These are phyloP conservation scores for Pristionchus exspectatus DNA, from an alignment of 2,888 invertebrate genomes.

Conservation along the genomic window DNA sequence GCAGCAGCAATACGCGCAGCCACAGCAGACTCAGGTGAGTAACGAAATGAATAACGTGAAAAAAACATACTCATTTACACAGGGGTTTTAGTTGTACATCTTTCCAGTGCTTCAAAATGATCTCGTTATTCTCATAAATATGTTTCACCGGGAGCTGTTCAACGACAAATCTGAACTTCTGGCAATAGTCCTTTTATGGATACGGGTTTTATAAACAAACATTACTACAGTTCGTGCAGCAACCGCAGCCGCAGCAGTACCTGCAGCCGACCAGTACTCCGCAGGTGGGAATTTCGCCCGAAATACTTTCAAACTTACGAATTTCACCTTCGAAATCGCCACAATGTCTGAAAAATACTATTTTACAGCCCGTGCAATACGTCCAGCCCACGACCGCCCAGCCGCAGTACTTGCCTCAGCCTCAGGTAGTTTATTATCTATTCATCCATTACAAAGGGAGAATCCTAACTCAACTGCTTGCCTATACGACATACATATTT, in stretches of 20 bases:
- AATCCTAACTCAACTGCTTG: too few species aligned
- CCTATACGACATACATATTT: background rate
- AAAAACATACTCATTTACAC: too few species aligned
- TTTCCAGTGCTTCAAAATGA: background rate
- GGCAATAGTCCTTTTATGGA: background rate
- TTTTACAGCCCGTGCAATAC: constrained; percentile 15
- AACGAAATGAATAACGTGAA: too few species aligned
- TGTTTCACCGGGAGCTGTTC: background rate
- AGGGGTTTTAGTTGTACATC: too few species aligned
- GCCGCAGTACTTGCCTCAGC: background rate
- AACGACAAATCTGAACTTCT: background rate
- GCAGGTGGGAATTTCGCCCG: background rate
- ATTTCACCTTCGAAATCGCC: too few species aligned
- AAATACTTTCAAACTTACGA: too few species aligned
- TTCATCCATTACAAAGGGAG: background rate
- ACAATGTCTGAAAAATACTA: too few species aligned
- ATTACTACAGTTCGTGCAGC: constrained; percentile 14
- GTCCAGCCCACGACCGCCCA: background rate
- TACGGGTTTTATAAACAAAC: too few species aligned
- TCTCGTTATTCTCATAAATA: background rate
- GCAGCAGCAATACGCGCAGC: constrained; percentile 11
- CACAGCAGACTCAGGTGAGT: background rate
- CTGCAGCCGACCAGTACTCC: background rate
- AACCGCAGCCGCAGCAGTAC: constrained; percentile 18
- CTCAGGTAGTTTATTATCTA: constrained; percentile 5